A percentile compares a stretch with the other conserved stretches of the same genome.
Conservation (phyloP, 2,797 vertebrate genomes). For the Tarsius wallacei region DNA sequence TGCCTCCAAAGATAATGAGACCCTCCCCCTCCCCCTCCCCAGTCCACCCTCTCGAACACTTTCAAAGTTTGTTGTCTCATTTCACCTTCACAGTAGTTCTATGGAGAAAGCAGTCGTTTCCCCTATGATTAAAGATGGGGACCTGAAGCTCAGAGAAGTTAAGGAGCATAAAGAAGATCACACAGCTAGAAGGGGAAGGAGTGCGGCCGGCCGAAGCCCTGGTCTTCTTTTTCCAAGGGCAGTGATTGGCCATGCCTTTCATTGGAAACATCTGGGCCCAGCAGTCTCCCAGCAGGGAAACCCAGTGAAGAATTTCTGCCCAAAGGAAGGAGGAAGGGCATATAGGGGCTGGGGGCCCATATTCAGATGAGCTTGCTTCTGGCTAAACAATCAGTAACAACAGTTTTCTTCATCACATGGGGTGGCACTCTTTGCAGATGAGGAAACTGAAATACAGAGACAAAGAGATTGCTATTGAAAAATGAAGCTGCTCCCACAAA, state of each 20-base stretch:
- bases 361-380: not conserved
- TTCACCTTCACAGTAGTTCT: not conserved
- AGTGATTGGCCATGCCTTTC: not conserved
- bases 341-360: accelerated
- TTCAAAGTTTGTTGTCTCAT: not conserved
- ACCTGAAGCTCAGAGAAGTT: not conserved
- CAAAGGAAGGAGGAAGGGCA: not conserved
- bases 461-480: not conserved
- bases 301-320: not conserved
- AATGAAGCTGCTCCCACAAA: not conserved
- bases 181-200: not conserved
- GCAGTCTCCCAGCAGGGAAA: not conserved
- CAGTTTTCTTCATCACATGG: not conserved
- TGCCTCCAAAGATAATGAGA: not conserved
- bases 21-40: no score
- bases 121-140: not conserved
- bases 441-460: not conserved
- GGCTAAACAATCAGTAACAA: not conserved
- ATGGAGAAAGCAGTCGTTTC: not conserved
- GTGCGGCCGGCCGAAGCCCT: not conserved
- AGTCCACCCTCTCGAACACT: not conserved
- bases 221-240: not conserved
- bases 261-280: not conserved
- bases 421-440: not conserved
- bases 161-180: not conserved